Conservation (phyloP, 2,797 vertebrate genomes). For the Poecile montanus region DNA sequence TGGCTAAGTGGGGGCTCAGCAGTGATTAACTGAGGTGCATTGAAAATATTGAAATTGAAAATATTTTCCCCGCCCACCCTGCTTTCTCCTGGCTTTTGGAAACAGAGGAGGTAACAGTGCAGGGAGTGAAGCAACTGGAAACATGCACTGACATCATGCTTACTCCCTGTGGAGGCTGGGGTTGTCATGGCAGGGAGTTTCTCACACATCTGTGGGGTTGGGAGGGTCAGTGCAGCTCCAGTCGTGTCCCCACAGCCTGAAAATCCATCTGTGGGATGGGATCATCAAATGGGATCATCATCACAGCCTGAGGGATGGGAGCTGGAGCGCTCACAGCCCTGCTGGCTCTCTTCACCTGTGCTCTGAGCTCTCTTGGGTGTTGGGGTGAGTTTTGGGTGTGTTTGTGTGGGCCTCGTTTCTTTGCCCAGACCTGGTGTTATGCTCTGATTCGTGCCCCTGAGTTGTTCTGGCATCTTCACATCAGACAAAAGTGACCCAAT, state of each 20-base stretch:
- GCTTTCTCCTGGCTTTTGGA: background rate
- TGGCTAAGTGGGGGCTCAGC: background rate
- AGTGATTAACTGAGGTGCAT: background rate
- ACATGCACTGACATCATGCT: fast-evolving
- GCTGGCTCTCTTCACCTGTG: background rate
- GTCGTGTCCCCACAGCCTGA: background rate
- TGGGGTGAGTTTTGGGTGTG: background rate
- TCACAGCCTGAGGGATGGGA: background rate
- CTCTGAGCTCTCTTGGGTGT: background rate
- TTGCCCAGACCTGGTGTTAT: background rate
- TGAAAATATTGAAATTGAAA: background rate
- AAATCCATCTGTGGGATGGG: background rate
- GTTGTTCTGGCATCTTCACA: background rate
- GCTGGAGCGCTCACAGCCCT: background rate
- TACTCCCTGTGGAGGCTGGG: background rate
- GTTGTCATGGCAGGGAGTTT: background rate
- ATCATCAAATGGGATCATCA: background rate
- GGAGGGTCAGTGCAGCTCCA: background rate
- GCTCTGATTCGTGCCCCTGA: background rate
- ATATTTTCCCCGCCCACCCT: background rate
- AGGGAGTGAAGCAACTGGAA: background rate
- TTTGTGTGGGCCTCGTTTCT: background rate
- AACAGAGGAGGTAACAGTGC: background rate
- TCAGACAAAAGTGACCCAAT: conserved; percentile 11
- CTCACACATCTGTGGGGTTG: background rate